These are phyloP conservation scores for Drosophila cognata DNA, from an alignment of 2,888 invertebrate species.

Conservation along the genomic window DNA sequence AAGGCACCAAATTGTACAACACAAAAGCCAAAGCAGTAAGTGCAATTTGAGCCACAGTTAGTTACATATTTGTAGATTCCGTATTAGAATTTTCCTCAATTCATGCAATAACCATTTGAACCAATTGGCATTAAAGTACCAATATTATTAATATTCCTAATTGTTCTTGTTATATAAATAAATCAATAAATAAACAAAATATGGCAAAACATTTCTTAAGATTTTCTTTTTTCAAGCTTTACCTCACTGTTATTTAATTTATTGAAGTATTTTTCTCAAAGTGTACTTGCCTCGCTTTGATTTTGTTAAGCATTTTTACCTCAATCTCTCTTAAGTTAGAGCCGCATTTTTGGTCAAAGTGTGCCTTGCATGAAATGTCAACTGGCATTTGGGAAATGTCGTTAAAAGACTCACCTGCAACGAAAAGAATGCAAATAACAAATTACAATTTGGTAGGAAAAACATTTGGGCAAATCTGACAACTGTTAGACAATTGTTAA, in stretches of 20 bases:
- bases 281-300: background rate
- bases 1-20: constrained; percentile 14
- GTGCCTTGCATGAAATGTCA: constrained; percentile 1
- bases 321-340: background rate
- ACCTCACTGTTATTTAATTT: background rate
- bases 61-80: background rate
- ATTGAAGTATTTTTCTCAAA: background rate
- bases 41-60: background rate
- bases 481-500: background rate
- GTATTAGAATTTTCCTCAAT: background rate
- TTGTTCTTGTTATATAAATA: background rate
- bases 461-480: constrained; percentile 27
- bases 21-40: background rate
- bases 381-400: constrained; percentile 36
- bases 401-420: constrained; percentile 65
- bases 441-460: constrained; percentile 44
- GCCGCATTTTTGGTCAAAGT: background rate
- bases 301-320: background rate
- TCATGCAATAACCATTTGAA: background rate
- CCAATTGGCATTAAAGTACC: background rate
- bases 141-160: background rate
- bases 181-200: background rate
- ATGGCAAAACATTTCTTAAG: background rate
- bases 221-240: background rate
- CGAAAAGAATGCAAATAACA: constrained; percentile 45